Conservation (phyloP, 2,113 vertebrate genomes). For the Catharus minimus region DNA sequence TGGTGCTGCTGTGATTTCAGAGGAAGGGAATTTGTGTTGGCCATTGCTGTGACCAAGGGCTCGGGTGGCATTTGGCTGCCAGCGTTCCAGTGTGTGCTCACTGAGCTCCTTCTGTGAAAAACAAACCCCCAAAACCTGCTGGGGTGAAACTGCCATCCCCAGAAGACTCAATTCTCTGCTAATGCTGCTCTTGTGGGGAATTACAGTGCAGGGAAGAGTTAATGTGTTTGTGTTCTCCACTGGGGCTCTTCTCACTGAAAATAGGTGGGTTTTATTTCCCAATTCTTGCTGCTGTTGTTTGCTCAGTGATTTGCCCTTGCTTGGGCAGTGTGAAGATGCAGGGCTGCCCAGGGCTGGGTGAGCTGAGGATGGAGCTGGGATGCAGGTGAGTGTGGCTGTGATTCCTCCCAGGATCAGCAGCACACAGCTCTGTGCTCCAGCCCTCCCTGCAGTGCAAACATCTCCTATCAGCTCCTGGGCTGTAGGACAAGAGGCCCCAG, state of each 20-base stretch:
- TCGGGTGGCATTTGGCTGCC: neutral
- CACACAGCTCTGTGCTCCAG: neutral
- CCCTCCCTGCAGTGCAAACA: neutral
- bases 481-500: neutral
- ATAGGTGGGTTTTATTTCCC: constrained; percentile 27
- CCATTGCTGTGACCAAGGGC: neutral
- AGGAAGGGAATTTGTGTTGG: neutral
- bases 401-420: constrained; percentile 1
- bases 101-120: neutral
- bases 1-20: neutral
- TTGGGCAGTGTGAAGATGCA: neutral
- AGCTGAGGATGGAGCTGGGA: neutral
- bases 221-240: neutral
- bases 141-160: neutral
- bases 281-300: neutral
- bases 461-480: neutral
- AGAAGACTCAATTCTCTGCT: neutral
- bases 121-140: neutral
- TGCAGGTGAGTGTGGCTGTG: neutral
- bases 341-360: neutral
- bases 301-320: constrained; percentile 27
- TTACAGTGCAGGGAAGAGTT: neutral
- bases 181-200: neutral
- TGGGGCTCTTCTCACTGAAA: constrained; percentile 21
- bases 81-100: neutral